phyloP scores from a whole-genome alignment of 1,140 invertebrate species.

The Aphis gossypii region DNA sequence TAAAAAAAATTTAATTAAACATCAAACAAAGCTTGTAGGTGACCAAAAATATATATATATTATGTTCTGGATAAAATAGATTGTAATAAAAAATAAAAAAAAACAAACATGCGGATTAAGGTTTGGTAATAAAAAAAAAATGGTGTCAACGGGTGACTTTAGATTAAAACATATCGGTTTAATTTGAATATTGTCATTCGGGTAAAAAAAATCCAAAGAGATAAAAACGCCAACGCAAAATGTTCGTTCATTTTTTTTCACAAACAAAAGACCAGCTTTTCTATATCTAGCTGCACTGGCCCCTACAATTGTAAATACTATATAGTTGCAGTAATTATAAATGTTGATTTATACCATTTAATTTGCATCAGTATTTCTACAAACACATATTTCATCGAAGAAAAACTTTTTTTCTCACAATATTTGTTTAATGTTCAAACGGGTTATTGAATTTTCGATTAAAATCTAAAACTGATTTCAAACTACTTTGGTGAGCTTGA shows the following conservation, averaged over 20 bases:
- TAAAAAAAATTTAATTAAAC: conserved; percentile 49
- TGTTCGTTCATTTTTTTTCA: neutral
- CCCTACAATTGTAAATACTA: neutral
- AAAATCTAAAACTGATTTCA: neutral
- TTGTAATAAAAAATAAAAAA: conserved; percentile 22
- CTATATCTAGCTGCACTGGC: neutral
- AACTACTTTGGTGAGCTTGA: neutral
- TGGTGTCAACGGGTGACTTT: conserved; percentile 46
- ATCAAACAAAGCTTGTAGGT: conserved; percentile 45
- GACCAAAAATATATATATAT: neutral
- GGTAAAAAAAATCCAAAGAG: conserved; percentile 36
- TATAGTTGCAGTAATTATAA: conserved; percentile 28
- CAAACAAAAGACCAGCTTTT: neutral
- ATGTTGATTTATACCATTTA: conserved; percentile 49
- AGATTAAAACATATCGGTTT: conserved; percentile 54
- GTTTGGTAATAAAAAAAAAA: conserved; percentile 32
- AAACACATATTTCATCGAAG: neutral
- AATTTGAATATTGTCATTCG: conserved; percentile 52
- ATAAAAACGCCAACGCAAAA: conserved; percentile 50
- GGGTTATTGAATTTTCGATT: neutral
- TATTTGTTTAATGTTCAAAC: conserved; percentile 21
- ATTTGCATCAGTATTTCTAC: neutral
- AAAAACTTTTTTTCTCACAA: conserved; percentile 22
- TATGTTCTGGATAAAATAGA: neutral
- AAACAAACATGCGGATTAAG: conserved; percentile 31